phyloP scores from a whole-genome alignment of 1,140 invertebrate species.

The Wiebesia pumilae region DNA sequence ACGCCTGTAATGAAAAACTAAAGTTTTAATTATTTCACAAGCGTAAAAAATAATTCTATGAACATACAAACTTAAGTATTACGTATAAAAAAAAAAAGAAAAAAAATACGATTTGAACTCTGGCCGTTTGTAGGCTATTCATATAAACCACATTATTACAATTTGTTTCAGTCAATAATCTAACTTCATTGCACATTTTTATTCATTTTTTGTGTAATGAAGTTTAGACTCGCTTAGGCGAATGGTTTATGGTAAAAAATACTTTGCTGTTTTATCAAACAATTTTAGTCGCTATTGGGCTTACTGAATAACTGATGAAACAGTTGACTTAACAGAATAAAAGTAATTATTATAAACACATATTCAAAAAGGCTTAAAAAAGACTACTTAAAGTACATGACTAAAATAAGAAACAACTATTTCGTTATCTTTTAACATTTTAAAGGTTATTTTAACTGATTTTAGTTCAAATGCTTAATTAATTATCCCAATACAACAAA shows the following conservation, averaged over 20 bases:
- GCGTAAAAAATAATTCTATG: neutral
- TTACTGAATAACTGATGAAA: neutral
- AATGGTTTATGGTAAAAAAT: slow-evolving; percentile 39
- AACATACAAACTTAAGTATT: neutral
- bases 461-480: neutral
- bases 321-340: neutral
- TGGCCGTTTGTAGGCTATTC: neutral
- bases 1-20: neutral
- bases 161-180: slow-evolving; percentile 9
- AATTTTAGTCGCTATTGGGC: neutral
- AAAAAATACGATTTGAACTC: neutral
- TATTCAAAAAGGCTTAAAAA: neutral
- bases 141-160: slow-evolving; percentile 7
- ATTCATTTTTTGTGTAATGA: slow-evolving; percentile 17
- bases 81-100: neutral
- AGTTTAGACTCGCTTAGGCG: neutral
- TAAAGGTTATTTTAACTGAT: too few relatives aligned
- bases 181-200: slow-evolving; percentile 1
- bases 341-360: slow-evolving; percentile 15
- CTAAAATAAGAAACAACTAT: too few relatives aligned
- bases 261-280: slow-evolving; percentile 24
- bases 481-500: neutral
- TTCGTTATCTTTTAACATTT: too few relatives aligned
- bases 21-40: neutral
- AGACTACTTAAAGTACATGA: too few relatives aligned